Conservation (phyloP, 2,888 invertebrate species). For the Xanthia togata region DNA sequence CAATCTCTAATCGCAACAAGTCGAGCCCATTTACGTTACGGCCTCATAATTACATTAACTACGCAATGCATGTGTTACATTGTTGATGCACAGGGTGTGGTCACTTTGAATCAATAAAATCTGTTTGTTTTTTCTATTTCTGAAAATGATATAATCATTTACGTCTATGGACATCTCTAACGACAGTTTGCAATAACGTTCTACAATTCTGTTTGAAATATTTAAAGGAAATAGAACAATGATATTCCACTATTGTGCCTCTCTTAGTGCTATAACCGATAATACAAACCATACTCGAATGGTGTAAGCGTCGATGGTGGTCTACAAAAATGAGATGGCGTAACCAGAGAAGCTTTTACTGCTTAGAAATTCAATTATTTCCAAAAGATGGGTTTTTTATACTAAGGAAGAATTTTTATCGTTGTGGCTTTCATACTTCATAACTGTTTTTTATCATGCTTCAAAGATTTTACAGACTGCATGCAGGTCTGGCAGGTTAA, state of each 20-base stretch:
- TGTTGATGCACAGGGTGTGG: conserved; percentile 75
- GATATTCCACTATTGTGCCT: background rate
- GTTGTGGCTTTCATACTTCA: background rate
- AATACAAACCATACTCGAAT: background rate
- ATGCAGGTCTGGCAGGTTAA: background rate
- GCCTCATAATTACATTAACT: conserved; percentile 90
- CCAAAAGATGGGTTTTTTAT: too few relatives aligned
- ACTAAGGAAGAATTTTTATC: too few relatives aligned
- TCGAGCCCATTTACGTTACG: conserved; percentile 88
- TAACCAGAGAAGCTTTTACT: background rate
- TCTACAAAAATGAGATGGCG: background rate
- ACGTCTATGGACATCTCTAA: background rate
- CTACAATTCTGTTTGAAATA: background rate
- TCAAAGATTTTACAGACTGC: background rate
- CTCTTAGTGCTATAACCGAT: background rate
- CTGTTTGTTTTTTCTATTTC: background rate
- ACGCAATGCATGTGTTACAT: conserved; percentile 86
- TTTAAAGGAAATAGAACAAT: background rate
- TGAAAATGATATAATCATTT: background rate
- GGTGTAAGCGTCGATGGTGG: too few relatives aligned
- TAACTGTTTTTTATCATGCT: background rate
- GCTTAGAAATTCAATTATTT: background rate
- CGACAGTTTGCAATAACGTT: background rate
- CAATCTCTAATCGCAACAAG: conserved; percentile 88
- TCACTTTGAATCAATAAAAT: background rate